Evolutionary conservation across 1,140 invertebrate species (phyloP), one percentile per base, ranked within the genome.

Genomic region (Lordiphosa mommai): DNA sequence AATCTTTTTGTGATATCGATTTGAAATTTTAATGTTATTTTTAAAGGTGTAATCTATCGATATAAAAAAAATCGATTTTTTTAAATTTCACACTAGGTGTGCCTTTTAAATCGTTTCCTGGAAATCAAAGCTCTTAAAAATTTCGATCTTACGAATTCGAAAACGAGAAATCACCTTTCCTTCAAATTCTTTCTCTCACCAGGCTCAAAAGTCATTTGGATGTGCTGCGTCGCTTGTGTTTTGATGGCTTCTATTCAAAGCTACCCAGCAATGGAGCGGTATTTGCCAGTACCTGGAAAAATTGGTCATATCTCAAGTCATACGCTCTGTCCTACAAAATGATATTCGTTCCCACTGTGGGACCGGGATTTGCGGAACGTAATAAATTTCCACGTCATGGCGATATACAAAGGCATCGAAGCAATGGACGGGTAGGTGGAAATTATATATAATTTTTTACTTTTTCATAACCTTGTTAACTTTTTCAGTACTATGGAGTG

Each of bases 231-330:
- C 73, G 91, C 50, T 89, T 92, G 10, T 90, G 91, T 53, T 93
- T 93, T 61, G 92, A 93, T 85, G 92, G 92, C 5, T 93, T 92
- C 67, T 93, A 93, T 58, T 92, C 91, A n/a, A 92, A 92, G 44
- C 90, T 92, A 68, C 91, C 91, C 1, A 90, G 89, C 17, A 92
- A 92, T 85, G 91, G 91, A 2, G 92, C 92, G 34, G 91, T 91
- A 58, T 92, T 91, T 65, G 91, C 92, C 8, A 92, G 91, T 53
- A 91, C 92, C 5, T 93, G 92, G 92, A 93, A 93, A 76, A 92
- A 93, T 84, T 93, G 92, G 92, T 89, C 89, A 38, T 90, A 89
- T 70, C 73, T 93, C 7, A 90, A 90, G 48, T 91, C 91, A 33
- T 92, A 91, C 70, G 91, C 92, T 0, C 64, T 89, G 17, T 90